phyloP scores from a whole-genome alignment of 2,113 vertebrate genomes.

The Sus scrofa region T2T-Sscrofa CM000816.6:55487001-55487500 shows the following conservation, averaged over 20 bases:
- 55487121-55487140: conserved; percentile 67
- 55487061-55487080: neutral
- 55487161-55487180: neutral
- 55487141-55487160: neutral
- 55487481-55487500: neutral
- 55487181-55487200: neutral
- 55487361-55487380: neutral
- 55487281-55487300: neutral
- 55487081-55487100: neutral
- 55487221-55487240: neutral
- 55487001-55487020: no score
- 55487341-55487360: neutral
- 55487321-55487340: neutral
- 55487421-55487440: neutral
- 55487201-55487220: neutral
- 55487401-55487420: neutral
- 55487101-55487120: conserved; percentile 44
- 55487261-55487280: neutral
- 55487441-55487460: neutral
- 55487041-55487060: conserved; percentile 70
- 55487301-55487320: neutral
- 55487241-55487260: neutral
- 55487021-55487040: neutral
- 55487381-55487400: neutral
- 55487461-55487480: neutral